These are phyloP conservation scores for Sakesphorus luctuosus DNA, from an alignment of 2,113 vertebrate genomes.

Conservation along the genomic window DNA sequence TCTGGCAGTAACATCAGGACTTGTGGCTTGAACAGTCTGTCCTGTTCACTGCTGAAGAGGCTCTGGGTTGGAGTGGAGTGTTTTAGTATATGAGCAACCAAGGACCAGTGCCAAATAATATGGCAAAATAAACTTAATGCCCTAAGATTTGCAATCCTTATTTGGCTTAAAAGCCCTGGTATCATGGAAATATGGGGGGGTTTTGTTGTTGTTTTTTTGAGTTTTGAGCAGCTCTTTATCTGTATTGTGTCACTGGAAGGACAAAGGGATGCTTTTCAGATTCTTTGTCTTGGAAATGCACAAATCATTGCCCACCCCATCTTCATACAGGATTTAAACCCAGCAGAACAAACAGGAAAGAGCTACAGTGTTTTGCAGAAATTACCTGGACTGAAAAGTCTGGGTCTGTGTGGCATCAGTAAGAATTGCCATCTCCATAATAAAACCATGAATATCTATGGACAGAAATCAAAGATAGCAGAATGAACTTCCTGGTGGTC, in stretches of 20 bases:
- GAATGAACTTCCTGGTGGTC: not conserved
- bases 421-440: not conserved
- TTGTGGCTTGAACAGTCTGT: not conserved
- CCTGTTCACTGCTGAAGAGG: not conserved
- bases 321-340: not conserved
- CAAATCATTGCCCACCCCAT: not conserved
- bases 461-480: not conserved
- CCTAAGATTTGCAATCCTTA: not conserved
- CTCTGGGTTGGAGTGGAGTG: not conserved
- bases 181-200: not conserved
- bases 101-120: not conserved
- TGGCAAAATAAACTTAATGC: not conserved
- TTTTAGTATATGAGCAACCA: accelerated
- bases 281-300: not conserved
- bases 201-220: too few species aligned
- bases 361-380: not conserved
- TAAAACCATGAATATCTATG: not conserved
- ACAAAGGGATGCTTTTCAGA: not conserved
- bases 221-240: not conserved
- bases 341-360: not conserved
- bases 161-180: not conserved
- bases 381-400: not conserved
- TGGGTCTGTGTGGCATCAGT: not conserved
- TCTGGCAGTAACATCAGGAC: not conserved
- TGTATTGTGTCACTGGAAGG: not conserved